These are phyloP conservation scores for Pseudorhiza aurosa DNA, from an alignment of 30 jellyfish, hydroid and myxozoan genomes.

Conservation along the genomic window DNA sequence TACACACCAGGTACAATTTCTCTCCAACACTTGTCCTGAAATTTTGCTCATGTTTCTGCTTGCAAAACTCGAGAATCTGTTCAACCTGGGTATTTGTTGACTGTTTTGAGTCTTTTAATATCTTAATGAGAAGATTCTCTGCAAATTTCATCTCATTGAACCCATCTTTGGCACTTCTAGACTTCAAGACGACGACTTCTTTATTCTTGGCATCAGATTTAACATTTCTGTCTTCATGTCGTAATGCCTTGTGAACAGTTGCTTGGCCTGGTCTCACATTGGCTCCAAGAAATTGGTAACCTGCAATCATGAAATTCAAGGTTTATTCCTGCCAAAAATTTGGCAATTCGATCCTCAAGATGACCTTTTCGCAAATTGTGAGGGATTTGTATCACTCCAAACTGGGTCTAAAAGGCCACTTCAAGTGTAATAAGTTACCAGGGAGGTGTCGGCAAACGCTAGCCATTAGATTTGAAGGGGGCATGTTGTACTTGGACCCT, in stretches of 20 bases:
- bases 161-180: neutral
- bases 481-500: no score
- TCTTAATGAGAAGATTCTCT: conserved; percentile 23
- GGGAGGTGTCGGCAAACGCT: no score
- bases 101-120: neutral
- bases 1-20: conserved; percentile 47
- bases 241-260: neutral
- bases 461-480: no score
- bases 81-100: conserved; percentile 18
- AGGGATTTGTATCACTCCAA: no score
- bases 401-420: no score
- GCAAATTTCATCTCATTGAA: conserved; percentile 38
- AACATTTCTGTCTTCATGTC: neutral
- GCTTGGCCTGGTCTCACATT: conserved; percentile 43
- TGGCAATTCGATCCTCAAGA: no score
- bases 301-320: no score
- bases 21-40: conserved; percentile 22
- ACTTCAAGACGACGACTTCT: neutral
- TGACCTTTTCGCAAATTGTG: no score
- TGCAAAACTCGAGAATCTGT: conserved; percentile 20
- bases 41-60: conserved; percentile 14
- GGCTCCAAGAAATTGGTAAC: conserved; percentile 45
- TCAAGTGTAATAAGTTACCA: no score
- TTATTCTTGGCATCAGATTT: neutral
- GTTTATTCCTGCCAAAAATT: no score